Evolutionary conservation across 1,140 invertebrate species (phyloP).

Genomic region (Coenobita brevimanus): DNA sequence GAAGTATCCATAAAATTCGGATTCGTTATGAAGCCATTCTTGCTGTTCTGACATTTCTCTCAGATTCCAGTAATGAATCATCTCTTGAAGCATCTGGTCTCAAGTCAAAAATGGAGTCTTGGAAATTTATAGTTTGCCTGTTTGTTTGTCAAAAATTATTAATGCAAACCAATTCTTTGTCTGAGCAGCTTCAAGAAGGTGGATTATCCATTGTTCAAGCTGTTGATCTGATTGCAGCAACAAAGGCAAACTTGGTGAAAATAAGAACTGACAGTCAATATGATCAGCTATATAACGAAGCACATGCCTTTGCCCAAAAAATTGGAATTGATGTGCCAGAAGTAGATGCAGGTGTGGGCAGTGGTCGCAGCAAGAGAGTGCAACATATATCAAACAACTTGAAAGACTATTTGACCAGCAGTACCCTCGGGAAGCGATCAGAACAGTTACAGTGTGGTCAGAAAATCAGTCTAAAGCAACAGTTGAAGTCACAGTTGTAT

Average conservation of each 20-base stretch:
- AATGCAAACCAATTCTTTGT: background rate
- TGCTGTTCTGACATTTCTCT: too few relatives aligned
- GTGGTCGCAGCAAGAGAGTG: background rate
- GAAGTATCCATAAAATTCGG: background rate
- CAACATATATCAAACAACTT: background rate
- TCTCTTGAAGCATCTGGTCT: background rate
- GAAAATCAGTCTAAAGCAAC: background rate
- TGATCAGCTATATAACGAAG: background rate
- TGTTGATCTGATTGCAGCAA: background rate
- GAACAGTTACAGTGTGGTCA: background rate
- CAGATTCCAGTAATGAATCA: background rate
- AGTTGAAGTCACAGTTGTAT: background rate
- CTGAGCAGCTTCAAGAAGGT: too few relatives aligned
- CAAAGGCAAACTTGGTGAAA: too few relatives aligned
- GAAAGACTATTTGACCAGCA: background rate
- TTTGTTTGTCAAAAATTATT: background rate
- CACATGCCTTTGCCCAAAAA: background rate
- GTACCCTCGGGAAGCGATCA: too few relatives aligned
- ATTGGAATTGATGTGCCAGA: background rate
- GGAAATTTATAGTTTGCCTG: background rate
- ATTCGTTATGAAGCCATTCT: background rate
- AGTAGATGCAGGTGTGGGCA: background rate
- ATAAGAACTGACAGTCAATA: background rate
- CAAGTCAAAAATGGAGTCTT: conserved; percentile 2
- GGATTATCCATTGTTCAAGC: background rate